Conservation (phyloP, 2,113 vertebrate species). For the Stigmatopora argus region DNA sequence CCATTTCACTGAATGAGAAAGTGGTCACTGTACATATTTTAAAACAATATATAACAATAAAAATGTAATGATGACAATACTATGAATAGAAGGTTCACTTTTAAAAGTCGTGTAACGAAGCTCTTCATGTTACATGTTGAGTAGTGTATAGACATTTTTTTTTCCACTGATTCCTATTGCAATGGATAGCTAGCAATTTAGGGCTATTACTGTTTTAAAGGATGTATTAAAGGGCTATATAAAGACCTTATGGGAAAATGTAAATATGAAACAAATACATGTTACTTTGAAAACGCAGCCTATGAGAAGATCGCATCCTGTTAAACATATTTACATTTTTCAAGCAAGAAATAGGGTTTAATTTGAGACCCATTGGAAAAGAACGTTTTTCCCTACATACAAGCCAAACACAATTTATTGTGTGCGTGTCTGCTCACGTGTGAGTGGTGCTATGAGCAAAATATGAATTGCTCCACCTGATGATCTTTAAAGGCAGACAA, state of each 20-base stretch:
- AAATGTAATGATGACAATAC: neutral
- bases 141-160: neutral
- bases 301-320: conserved; percentile 46
- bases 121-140: neutral
- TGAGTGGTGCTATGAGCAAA: conserved; percentile 45
- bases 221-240: conserved; percentile 24
- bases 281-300: conserved; percentile 31
- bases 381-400: conserved; percentile 30
- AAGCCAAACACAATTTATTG: conserved; percentile 23
- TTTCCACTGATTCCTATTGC: conserved; percentile 2
- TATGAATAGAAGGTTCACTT: neutral
- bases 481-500: conserved; percentile 61
- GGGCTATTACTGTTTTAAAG: conserved; percentile 14
- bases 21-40: too few species aligned
- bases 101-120: neutral
- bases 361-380: conserved; percentile 38
- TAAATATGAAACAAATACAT: conserved; percentile 30
- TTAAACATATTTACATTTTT: conserved; percentile 58
- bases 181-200: conserved; percentile 5
- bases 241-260: conserved; percentile 22
- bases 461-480: conserved; percentile 63
- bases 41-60: neutral
- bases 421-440: neutral
- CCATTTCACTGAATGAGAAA: too few species aligned
- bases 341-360: conserved; percentile 41